phyloP scores from a whole-genome alignment of 1,140 invertebrate species.

The Zophobas atratus region DNA sequence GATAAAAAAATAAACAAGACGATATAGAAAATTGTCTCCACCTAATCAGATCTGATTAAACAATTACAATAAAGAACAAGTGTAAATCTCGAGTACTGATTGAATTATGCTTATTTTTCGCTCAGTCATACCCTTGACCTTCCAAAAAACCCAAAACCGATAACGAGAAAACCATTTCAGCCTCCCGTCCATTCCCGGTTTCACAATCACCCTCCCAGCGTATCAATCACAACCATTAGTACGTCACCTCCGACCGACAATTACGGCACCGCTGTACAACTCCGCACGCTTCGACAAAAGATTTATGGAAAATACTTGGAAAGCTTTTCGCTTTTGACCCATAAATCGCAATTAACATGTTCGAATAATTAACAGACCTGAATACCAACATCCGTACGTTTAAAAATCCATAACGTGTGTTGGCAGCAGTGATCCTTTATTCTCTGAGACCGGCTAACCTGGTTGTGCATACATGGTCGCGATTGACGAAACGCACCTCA shows the following conservation, averaged over 20 bases:
- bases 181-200: too few relatives aligned
- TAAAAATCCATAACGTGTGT: conserved; percentile 33
- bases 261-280: not conserved
- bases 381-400: conserved; percentile 29
- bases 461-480: conserved; percentile 40
- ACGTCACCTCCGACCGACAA: conserved; percentile 1
- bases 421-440: conserved; percentile 35
- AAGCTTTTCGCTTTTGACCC: conserved; percentile 3
- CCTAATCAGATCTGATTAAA: too few relatives aligned
- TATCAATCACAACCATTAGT: not conserved
- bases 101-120: too few relatives aligned
- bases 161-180: too few relatives aligned
- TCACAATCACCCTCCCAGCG: not conserved
- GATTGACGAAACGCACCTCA: conserved; percentile 15
- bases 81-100: too few relatives aligned
- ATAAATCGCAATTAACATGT: conserved; percentile 35
- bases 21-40: too few relatives aligned
- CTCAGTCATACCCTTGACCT: too few relatives aligned
- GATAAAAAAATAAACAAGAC: too few relatives aligned
- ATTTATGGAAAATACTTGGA: conserved; percentile 22
- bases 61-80: too few relatives aligned
- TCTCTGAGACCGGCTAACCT: conserved; percentile 46
- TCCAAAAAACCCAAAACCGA: too few relatives aligned
- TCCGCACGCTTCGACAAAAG: not conserved
- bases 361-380: conserved; percentile 39